Base-by-base conservation (phyloP, 2,888 invertebrate genomes). In the Palloptera scutellata region DNA sequence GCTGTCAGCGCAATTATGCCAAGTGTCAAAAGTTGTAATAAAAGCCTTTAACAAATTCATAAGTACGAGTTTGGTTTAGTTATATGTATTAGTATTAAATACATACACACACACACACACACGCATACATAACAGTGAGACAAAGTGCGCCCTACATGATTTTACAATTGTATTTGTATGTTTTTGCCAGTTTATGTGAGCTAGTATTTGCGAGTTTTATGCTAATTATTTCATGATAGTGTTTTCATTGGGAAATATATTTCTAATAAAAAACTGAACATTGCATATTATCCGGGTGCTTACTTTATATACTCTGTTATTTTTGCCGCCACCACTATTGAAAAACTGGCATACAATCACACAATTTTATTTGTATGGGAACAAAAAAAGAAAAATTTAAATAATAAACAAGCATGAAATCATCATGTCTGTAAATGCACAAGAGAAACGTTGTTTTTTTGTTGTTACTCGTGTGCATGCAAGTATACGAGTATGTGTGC, bases 221-320 rank as follows among this genome's bases (percentile, higher is more conserved):
- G 67, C 43, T 63, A 67, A 67, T 67, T 67, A 67, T n/a, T n/a
- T n/a, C n/a, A 67, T 67, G 63, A 63, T 59, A 53, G 43, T 59
- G 58, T 52, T 48, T 58, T 59, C 58, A 59, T 67, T 62, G 52
- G 58, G 59, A 61, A 59, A 63, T 63, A 30, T 30, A 67, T 59
- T 62, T 42, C 62, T 67, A 58, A 59, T 30, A 30, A 30, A 30
- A 30, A 30, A 30, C 30, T 30, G 6, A 30, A 6, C 30, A 30
- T 6, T 30, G 30, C 30, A 30, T 30, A 30, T 30, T 30, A 30
- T 30, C 3, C 6, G 2, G 6, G 30, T 6, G 6, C 6, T 30
- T 30, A 30, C 30, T 30, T 30, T 30, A 30, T 30, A 30, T 6
- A 4, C 30, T 30, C 30, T 2, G 30, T 4, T 30, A 30, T 30